Base-by-base conservation (phyloP, 1,140 invertebrate species). In the Lasioglossum baleicum region DNA sequence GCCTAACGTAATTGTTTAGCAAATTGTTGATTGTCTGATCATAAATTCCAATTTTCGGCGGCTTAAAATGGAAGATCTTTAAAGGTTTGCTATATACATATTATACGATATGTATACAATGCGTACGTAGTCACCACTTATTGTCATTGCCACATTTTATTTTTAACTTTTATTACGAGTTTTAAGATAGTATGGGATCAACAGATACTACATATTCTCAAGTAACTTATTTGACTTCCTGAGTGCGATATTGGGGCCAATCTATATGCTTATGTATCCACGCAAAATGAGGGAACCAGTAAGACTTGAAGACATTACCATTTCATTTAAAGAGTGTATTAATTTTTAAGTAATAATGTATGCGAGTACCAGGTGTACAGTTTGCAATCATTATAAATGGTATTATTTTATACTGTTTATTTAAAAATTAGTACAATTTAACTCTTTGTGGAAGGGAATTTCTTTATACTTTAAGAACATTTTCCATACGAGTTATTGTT, bases 221-320 rank as follows among this genome's bases (percentile, higher is more conserved):
- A 85, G 86, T 88, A 85, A 88, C 80, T 83, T 82, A 71, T 77
- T 83, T 83, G 51, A 84, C 56, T 73, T 85, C 44, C 78, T 78
- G 74, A 71, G 82, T 64, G 44, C 69, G 82, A 81, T 82, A 74
- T 70, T 82, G 88, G 88, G 88, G 88, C 89, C 87, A 90, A 90
- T 86, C 64, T 81, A 86, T 79, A 61, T 85, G 81, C 51, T 83
- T 63, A 42, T 76, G 60, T 64, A 40, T 85, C 67, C 58, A 74
- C 44, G 61, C 26, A 51, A 74, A 63, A 67, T 73, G 31, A 56
- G 7, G 65, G 48, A 60, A 31, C 53, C 61, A 81, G 20, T 76
- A 40, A 77, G 22, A 61, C 70, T 83, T 75, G n/a, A 65, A 65
- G 13, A 60, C 4, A 35, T 66, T 22, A 22, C 6, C 7, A 2